phyloP scores from a whole-genome alignment of 2,113 vertebrate species.

The Climacteris rufus region DNA sequence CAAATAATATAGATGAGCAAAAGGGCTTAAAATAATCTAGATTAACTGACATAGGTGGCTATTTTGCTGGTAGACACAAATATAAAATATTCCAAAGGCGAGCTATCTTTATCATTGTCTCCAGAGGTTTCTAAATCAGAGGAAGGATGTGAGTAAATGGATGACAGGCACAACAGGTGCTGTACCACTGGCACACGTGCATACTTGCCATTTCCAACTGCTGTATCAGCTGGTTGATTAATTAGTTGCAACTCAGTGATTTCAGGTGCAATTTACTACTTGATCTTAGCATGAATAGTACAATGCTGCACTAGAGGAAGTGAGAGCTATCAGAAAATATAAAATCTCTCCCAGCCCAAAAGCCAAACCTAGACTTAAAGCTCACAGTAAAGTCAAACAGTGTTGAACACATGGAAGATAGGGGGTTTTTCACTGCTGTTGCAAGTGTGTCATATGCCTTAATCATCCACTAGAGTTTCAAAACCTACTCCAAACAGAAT shows the following conservation, averaged over 20 bases:
- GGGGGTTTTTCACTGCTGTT: not conserved
- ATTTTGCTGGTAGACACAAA: not conserved
- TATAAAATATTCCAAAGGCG: not conserved
- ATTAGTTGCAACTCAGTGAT: not conserved
- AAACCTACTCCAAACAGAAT: not conserved
- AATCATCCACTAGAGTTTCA: not conserved
- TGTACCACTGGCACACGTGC: not conserved
- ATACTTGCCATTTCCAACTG: not conserved
- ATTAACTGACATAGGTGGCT: not conserved
- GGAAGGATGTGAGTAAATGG: slow-evolving; percentile 29
- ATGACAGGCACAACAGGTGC: not conserved
- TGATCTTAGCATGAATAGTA: not conserved
- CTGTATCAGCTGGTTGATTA: not conserved
- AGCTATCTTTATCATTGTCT: not conserved
- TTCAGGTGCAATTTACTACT: not conserved
- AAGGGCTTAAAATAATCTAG: not conserved
- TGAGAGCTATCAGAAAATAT: not conserved
- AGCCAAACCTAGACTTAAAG: not conserved
- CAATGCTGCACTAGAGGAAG: not conserved
- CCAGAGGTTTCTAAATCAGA: not conserved
- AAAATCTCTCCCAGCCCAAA: not conserved
- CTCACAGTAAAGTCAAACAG: not conserved
- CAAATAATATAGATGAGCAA: not conserved
- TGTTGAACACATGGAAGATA: fast-evolving
- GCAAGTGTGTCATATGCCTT: not conserved